Evolutionary conservation across 1,140 invertebrate genomes (phyloP).

Genomic region (Neocloeon triangulifer): DNA sequence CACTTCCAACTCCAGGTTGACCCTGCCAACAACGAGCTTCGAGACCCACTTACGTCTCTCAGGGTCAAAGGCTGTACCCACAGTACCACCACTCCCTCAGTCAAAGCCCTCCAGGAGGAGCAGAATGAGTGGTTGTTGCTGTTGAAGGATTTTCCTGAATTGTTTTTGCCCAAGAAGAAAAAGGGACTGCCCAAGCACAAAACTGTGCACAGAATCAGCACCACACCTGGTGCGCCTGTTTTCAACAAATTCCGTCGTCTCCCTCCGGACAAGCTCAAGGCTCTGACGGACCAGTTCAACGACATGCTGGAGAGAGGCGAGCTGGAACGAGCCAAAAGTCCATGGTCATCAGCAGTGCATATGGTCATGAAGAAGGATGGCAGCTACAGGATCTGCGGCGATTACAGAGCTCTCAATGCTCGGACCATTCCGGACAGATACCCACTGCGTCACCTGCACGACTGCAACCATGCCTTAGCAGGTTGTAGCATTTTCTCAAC

Average conservation of each 20-base stretch:
- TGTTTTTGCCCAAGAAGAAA: slow-evolving; percentile 10
- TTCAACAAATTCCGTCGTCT: slow-evolving; percentile 10
- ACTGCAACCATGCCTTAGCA: slow-evolving; percentile 13
- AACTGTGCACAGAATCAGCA: slow-evolving; percentile 12
- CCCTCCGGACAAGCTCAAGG: slow-evolving; percentile 8
- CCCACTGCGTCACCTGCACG: slow-evolving; percentile 9
- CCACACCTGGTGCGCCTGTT: slow-evolving; percentile 10
- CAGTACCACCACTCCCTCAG: too few relatives aligned
- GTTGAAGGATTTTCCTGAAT: slow-evolving; percentile 9
- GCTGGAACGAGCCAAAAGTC: slow-evolving; percentile 6
- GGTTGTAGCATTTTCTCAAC: slow-evolving; percentile 14
- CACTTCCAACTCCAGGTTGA: slow-evolving; percentile 8
- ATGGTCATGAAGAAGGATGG: slow-evolving; percentile 15
- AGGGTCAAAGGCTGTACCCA: too few relatives aligned
- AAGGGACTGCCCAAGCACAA: slow-evolving; percentile 8
- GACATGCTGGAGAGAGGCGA: slow-evolving; percentile 9
- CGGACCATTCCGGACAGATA: slow-evolving; percentile 12
- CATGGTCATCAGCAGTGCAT: slow-evolving; percentile 16
- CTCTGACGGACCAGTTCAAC: slow-evolving; percentile 11
- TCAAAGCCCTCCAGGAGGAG: too few relatives aligned
- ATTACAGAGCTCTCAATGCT: slow-evolving; percentile 16
- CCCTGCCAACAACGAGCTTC: not conserved
- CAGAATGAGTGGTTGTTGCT: not conserved
- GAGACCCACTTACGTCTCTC: too few relatives aligned
- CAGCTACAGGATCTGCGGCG: slow-evolving; percentile 13